phyloP scores from a whole-genome alignment of 2,113 vertebrate genomes.

The Scalopus aquaticus region DNA sequence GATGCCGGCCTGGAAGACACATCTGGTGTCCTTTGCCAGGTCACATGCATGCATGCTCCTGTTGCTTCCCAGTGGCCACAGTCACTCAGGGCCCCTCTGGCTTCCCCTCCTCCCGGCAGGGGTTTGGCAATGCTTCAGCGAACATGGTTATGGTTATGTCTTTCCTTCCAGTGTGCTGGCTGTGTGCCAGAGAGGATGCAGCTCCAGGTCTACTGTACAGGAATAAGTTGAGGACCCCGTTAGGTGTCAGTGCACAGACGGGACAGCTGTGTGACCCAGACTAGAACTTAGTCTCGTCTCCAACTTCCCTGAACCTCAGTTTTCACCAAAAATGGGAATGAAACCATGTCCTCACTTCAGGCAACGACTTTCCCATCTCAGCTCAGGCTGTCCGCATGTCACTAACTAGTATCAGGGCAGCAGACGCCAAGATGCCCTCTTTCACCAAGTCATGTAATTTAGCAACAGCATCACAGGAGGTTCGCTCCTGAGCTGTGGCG shows the following conservation, averaged over 20 bases:
- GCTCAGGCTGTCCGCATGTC: neutral
- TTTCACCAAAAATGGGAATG: neutral
- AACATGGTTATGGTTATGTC: too few relatives aligned
- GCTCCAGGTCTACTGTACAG: neutral
- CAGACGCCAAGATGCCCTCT: too few relatives aligned
- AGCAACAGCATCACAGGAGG: neutral
- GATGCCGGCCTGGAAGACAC: neutral
- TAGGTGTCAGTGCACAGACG: neutral
- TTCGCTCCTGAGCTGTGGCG: neutral
- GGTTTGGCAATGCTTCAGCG: neutral
- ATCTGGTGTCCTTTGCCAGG: neutral
- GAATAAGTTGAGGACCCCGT: too few relatives aligned
- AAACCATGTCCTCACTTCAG: neutral
- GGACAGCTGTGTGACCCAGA: neutral
- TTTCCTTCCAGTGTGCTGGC: neutral
- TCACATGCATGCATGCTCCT: rapidly evolving
- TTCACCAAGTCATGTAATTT: rapidly evolving
- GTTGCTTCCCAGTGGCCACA: neutral
- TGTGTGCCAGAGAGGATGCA: neutral
- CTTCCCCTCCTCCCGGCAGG: neutral
- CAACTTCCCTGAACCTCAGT: neutral
- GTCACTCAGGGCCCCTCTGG: rapidly evolving
- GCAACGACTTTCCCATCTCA: neutral
- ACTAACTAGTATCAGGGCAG: rapidly evolving
- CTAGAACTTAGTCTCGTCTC: neutral